Evolutionary conservation across 2,797 vertebrate genomes (phyloP).

Genomic region (Pseudochirops corinnae): DNA sequence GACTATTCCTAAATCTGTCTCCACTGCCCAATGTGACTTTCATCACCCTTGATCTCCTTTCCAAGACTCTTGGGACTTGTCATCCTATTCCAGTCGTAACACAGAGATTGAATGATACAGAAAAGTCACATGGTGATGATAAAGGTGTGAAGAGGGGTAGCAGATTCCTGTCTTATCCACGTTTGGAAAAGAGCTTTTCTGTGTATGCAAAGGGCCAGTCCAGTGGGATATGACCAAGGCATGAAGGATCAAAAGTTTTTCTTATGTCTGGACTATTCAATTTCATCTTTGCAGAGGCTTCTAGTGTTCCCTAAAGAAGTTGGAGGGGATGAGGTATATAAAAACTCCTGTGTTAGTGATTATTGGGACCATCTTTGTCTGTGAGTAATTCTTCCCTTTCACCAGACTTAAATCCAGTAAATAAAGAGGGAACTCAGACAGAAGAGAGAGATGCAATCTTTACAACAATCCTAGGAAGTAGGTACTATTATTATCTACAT

Average conservation of each 20-base stretch:
- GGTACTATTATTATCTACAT: not conserved
- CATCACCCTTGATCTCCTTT: not conserved
- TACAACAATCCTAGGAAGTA: not conserved
- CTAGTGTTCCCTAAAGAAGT: constrained; percentile 42
- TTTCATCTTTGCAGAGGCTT: constrained; percentile 35
- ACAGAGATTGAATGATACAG: not conserved
- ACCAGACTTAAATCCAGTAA: not conserved
- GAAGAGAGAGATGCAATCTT: not conserved
- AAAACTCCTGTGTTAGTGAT: not conserved
- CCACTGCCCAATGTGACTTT: not conserved
- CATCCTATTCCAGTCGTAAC: not conserved
- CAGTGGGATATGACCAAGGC: not conserved
- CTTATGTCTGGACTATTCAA: not conserved
- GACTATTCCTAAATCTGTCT: not conserved
- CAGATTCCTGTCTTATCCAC: not conserved
- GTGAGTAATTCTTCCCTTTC: not conserved
- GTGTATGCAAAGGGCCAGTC: not conserved
- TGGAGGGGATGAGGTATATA: not conserved
- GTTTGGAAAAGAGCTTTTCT: not conserved
- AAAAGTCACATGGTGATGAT: not conserved
- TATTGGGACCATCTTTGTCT: not conserved
- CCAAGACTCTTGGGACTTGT: not conserved
- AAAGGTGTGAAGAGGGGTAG: not conserved
- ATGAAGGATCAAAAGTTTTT: not conserved
- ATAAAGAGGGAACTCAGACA: constrained; percentile 22